Conservation (phyloP, 1,140 invertebrate species). For the Eulimnadia texana region DNA sequence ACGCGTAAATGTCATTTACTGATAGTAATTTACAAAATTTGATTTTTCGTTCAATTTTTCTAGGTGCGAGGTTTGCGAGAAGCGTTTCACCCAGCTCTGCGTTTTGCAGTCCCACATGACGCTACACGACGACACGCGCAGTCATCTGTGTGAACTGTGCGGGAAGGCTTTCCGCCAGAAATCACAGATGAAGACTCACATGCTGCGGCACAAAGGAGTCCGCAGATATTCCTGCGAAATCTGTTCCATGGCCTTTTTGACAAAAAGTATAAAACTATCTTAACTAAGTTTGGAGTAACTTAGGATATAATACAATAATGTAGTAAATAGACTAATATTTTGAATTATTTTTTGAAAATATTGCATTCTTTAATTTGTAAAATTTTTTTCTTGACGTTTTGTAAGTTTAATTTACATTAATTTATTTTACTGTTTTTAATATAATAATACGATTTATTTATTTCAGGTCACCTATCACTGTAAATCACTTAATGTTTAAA, state of each 20-base stretch:
- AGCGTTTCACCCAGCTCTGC: constrained; percentile 29
- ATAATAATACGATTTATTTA: too few species aligned
- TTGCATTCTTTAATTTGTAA: too few species aligned
- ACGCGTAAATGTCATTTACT: constrained; percentile 21
- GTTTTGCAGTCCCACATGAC: constrained; percentile 32
- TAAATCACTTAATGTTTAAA: not conserved
- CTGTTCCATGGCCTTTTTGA: constrained; percentile 29
- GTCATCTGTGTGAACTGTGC: constrained; percentile 32
- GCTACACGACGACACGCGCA: constrained; percentile 29
- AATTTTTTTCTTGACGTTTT: too few species aligned
- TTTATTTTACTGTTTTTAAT: too few species aligned
- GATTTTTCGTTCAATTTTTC: not conserved
- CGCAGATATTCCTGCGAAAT: constrained; percentile 26
- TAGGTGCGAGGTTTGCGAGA: constrained; percentile 30
- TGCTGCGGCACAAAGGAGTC: constrained; percentile 28
- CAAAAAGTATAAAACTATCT: constrained; percentile 26
- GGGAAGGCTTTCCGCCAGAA: constrained; percentile 33
- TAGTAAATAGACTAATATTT: constrained; percentile 4
- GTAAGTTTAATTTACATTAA: too few species aligned
- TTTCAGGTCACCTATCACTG: too few species aligned
- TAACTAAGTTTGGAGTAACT: not conserved
- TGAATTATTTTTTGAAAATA: too few species aligned
- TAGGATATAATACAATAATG: not conserved
- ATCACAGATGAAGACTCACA: constrained; percentile 30
- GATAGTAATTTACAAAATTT: constrained; percentile 1